Evolutionary conservation across 2,888 invertebrate species (phyloP), one percentile per base, ranked within the genome.

Genomic region (Malacosoma neustria): DNA sequence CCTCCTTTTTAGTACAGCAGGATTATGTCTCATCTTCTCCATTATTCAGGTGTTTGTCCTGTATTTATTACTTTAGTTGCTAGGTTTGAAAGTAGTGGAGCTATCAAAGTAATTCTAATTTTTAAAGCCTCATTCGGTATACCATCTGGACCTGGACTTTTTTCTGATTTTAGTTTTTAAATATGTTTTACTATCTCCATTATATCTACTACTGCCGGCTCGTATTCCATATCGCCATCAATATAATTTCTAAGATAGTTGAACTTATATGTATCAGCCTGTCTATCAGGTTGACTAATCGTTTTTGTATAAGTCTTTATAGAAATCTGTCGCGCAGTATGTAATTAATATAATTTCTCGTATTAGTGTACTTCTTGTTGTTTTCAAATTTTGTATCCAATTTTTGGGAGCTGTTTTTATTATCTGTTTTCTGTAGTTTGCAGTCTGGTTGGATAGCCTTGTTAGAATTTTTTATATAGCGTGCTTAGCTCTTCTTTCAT

Each of bases 21-120:
- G 11, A 42, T 39, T 34, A 42, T 42, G 11, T 42, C 36, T 37
- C 11, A 39, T 42, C 13, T n/a, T n/a, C n/a, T n/a, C n/a, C n/a
- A n/a, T n/a, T n/a, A n/a, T n/a, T n/a, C n/a, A n/a, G n/a, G n/a
- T n/a, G n/a, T n/a, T n/a, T n/a, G n/a, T n/a, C n/a, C n/a, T n/a
- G n/a, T n/a, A n/a, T n/a, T n/a, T n/a, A n/a, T n/a, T n/a, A n/a
- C n/a, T n/a, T n/a, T n/a, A n/a, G n/a, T n/a, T n/a, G 34, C 35
- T 6, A 39, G 12, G 4, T 39, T 13, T 12, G 35, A 12, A 1
- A 41, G 9, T n/a, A 11, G 14, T 4, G 3, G 13, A 9, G 22
- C 9, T 31, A 41, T 15, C 9, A 32, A 11, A 14, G 38, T 3
- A 33, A 32, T 33, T 9, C 31, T 36, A 11, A 22, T 3, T 41